phyloP scores from a whole-genome alignment of 30 jellyfish, hydroid and myxozoan genomes.

The Aurelia coerulea region DNA sequence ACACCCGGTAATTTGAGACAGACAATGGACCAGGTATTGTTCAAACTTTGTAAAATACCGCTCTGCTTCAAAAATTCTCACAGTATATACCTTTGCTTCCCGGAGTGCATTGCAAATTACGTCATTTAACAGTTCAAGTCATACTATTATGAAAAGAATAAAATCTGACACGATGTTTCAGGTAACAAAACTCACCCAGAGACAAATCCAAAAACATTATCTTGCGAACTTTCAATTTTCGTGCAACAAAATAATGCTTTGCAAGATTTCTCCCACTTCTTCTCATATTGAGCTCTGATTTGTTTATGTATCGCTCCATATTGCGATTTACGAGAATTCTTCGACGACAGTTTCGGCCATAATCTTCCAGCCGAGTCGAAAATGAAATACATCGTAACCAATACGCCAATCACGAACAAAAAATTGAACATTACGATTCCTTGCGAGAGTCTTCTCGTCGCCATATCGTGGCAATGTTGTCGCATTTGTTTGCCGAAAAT shows the following conservation, averaged over 20 bases:
- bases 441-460: conserved; percentile 67
- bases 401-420: conserved; percentile 55
- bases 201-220: conserved; percentile 79
- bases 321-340: conserved; percentile 10
- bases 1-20: too few species aligned
- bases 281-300: conserved; percentile 66
- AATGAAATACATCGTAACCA: conserved; percentile 54
- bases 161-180: not conserved
- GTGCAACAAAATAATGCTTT: conserved; percentile 88
- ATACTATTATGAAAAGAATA: not conserved
- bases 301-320: conserved; percentile 67
- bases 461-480: conserved; percentile 45
- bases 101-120: too few species aligned
- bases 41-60: too few species aligned
- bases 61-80: too few species aligned
- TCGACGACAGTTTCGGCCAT: conserved; percentile 69
- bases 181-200: conserved; percentile 55
- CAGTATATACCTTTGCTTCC: too few species aligned
- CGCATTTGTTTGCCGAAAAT: conserved; percentile 35
- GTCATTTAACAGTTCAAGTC: too few species aligned
- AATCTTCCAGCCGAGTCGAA: conserved; percentile 92
- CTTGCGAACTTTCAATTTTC: conserved; percentile 71
- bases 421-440: conserved; percentile 71
- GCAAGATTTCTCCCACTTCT: conserved; percentile 75
- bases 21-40: too few species aligned